Base-by-base conservation (phyloP, 2,113 vertebrate species). In the Oncorhynchus kisutch region DNA sequence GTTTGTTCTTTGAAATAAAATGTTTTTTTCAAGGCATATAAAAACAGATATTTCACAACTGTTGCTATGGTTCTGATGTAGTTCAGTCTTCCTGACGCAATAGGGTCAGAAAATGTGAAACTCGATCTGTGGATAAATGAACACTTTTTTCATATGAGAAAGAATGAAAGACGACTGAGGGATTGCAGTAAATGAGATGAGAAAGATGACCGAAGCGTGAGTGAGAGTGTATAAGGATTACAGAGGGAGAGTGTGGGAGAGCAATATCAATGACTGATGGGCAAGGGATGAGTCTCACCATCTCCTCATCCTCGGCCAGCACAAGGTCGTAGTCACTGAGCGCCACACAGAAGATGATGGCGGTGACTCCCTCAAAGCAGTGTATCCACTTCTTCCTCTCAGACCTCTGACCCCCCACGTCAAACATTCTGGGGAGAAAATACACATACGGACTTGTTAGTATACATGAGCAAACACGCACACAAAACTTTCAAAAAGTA, bases 311-410 rank as follows among this genome's bases (percentile, higher is more conserved):
- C 90, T 99, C 98, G 66, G 98, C 98, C 78, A 99, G 91, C 71
- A 99, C 97, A 79, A 99, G 93, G 88, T 99, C 98, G 62, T 99
- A 99, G 91, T 99, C 98, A 75, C 97, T 99, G 72, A 99, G 93
- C 0, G 98, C 97, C 71, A 99, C 97, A 59, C 98, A 99, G 92
- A 98, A 99, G 89, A 99, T 99, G 87, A 99, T 99, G 77, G 98
- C 96, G 0, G 98, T 99, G 80, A 99, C 98, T 29, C 97, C 97
- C 90, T 99, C 98, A 22, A 45, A 45, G 9, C 39, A 45, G 9
- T 45, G 39, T 9, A 45, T 45, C 39, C 39, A 45, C 39, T 45
- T 45, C 39, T 45, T 45, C 39, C 39, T 45, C 39, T 45, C 39
- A 0, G 39, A 45, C 39, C 39, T 45, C 91, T 99, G 98, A 64